These are phyloP conservation scores for Noctua comes DNA, from an alignment of 2,888 invertebrate species.

Conservation along the genomic window DNA sequence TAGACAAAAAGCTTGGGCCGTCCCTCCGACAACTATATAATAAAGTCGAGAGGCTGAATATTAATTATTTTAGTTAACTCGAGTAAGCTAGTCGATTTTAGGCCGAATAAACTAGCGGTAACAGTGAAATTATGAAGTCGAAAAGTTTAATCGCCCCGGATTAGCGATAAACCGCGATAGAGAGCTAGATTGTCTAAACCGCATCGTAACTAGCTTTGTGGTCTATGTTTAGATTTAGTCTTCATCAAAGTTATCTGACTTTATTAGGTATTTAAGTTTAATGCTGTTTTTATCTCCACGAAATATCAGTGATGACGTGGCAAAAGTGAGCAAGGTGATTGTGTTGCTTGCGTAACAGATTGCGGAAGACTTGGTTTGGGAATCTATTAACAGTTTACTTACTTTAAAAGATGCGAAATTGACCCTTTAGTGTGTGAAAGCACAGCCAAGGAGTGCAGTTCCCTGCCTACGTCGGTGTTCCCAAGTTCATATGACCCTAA, in stretches of 20 bases:
- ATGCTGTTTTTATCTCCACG: background rate
- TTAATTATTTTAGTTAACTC: conserved; percentile 63
- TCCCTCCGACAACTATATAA: conserved; percentile 41
- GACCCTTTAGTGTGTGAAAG: background rate
- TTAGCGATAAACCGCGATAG: conserved; percentile 42
- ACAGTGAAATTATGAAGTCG: conserved; percentile 55
- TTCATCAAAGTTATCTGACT: background rate
- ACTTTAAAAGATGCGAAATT: background rate
- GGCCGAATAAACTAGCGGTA: conserved; percentile 48
- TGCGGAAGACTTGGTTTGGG: background rate
- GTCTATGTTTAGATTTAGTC: background rate
- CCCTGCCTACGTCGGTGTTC: no score
- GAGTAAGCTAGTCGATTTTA: conserved; percentile 48
- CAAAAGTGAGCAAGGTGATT: background rate
- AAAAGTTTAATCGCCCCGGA: conserved; percentile 35
- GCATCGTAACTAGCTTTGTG: conserved; percentile 16
- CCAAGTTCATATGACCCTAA: no score
- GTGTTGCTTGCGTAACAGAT: background rate
- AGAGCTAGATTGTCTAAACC: conserved; percentile 39
- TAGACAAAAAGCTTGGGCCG: conserved; percentile 57
- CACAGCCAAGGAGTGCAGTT: no score
- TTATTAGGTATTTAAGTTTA: background rate
- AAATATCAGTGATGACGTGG: background rate
- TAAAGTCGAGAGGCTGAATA: conserved; percentile 59
- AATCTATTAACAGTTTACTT: background rate